Base-by-base conservation (phyloP, 2,888 invertebrate species). In the Deilephila porcellus region DNA sequence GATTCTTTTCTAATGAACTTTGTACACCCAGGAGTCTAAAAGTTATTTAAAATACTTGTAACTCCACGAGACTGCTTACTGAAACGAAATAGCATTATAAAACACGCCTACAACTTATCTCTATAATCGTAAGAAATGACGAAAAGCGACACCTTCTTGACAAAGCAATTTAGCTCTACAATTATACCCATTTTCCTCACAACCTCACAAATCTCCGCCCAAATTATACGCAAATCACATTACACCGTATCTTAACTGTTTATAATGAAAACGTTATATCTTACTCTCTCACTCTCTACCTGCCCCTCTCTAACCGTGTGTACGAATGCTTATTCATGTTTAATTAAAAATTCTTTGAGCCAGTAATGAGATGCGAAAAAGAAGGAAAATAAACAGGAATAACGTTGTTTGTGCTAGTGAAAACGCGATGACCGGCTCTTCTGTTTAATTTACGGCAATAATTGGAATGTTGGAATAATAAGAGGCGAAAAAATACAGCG, bases 261-360 rank as follows among this genome's bases (percentile, higher is more conserved):
- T 25, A 52, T 11, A 17, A 45, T 11, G 19, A 45, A 45, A 67
- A 2, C 45, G 11, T 8, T 64, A 20, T 63, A 19, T 8, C 3
- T 62, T 6, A 3, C 20, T 52, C 52, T 17, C 17, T 52, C 20
- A 17, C 19, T 1, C 14, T n/a, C 34, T n/a, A 34, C n/a, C 29
- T 34, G n/a, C 37, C n/a, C 5, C 3, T 8, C 63, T 63, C 37
- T 37, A 63, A 19, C 63, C 1, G 25, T 11, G 11, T n/a, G 37
- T 34, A 34, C 45, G 14, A 19, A 67, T 14, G 34, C 64, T 19
- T 45, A 25, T 67, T 52, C 19, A 52, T 25, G 52, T 52, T 67
- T 67, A 67, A 67, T 67, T 67, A 52, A 67, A 67, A 67, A 67
- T 67, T 67, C 52, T 67, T 52, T 45, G 64, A 64, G 45, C 25